Percentiles rank a stretch among this genome's conserved stretches.
These are phyloP conservation scores for Hydrozoanthus tunicans DNA, from an alignment of 64 coral and sea anemone genomes.

Conservation along the genomic window DNA sequence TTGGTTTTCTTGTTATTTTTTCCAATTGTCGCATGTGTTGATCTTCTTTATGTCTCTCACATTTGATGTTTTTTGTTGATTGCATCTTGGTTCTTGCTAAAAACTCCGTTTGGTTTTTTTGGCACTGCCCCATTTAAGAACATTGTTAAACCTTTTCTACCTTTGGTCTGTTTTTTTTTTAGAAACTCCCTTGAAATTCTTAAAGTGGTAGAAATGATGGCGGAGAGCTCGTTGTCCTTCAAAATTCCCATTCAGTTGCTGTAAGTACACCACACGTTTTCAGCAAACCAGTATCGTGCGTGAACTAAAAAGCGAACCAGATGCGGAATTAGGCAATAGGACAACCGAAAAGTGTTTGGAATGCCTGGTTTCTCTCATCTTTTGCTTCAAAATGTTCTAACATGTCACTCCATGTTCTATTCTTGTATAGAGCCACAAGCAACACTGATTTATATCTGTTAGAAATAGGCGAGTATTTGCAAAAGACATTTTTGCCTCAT, in stretches of 20 bases:
- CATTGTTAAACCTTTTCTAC: background rate
- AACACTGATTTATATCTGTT: too few species aligned
- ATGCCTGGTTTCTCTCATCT: too few species aligned
- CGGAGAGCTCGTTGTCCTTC: conserved; percentile 89
- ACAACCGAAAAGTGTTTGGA: too few species aligned
- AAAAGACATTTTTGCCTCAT: too few species aligned
- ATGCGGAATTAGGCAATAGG: background rate
- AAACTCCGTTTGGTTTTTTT: background rate
- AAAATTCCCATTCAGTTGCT: conserved; percentile 94
- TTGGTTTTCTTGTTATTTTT: too few species aligned
- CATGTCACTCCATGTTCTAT: too few species aligned
- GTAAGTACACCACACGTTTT: conserved; percentile 54
- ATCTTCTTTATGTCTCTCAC: background rate
- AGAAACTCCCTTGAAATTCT: conserved; percentile 63
- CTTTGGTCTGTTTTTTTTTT: background rate
- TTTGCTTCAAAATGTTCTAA: too few species aligned
- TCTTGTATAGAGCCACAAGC: too few species aligned
- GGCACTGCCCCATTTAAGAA: background rate
- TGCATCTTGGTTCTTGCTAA: background rate
- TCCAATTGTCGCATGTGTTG: too few species aligned
- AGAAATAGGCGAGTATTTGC: too few species aligned
- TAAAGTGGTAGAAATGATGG: conserved; percentile 96
- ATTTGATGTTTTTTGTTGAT: background rate
- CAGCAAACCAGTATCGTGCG: too few species aligned
- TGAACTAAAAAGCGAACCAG: too few species aligned